Conservation (phyloP, 2,888 invertebrate genomes). For the Agelastica alni region DNA sequence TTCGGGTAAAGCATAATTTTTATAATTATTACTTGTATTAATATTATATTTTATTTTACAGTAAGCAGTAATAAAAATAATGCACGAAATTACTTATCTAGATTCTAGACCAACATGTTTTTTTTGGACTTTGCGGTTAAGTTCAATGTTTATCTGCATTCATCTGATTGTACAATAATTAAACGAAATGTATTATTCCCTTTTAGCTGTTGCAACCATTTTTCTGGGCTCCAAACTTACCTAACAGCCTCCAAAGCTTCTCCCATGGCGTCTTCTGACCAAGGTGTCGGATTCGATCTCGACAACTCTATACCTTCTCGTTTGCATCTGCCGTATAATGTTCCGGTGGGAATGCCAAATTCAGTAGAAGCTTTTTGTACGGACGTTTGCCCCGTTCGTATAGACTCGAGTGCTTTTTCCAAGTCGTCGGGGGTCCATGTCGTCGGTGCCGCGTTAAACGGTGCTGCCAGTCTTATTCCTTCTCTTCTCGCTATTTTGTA, state of each 20-base stretch:
- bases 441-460: slow-evolving; percentile 89
- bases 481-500: slow-evolving; percentile 91
- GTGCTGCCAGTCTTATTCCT: slow-evolving; percentile 85
- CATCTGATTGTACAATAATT: no score
- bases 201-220: no score
- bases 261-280: slow-evolving; percentile 93
- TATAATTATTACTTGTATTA: no score
- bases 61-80: no score
- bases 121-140: no score
- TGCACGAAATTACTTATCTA: no score
- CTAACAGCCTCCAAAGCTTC: slow-evolving; percentile 88
- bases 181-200: no score
- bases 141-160: no score
- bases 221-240: no score
- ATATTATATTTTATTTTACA: no score
- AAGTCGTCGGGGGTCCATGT: slow-evolving; percentile 86
- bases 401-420: slow-evolving; percentile 79
- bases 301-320: slow-evolving; percentile 88
- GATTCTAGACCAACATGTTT: no score
- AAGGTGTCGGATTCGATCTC: slow-evolving; percentile 87
- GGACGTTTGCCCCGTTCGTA: slow-evolving; percentile 77
- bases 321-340: slow-evolving; percentile 86
- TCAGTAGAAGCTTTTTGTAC: slow-evolving; percentile 86
- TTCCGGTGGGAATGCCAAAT: slow-evolving; percentile 88
- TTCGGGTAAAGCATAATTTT: no score